Percentiles rank a stretch among this genome's conserved stretches.
Conservation (phyloP, 2,113 vertebrate species). For the Symphodus melops region DNA sequence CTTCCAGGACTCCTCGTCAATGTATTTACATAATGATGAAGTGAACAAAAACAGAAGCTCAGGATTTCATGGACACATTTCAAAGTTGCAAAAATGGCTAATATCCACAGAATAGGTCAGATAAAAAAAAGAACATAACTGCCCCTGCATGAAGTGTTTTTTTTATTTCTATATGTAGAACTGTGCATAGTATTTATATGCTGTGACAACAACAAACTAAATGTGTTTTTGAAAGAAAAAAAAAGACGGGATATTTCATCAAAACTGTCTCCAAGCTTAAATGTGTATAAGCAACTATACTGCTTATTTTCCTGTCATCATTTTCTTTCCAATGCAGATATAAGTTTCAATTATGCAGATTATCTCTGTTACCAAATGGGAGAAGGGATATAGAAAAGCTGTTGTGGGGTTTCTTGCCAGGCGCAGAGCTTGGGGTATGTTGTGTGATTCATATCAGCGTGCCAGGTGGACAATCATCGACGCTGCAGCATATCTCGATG, state of each 20-base stretch:
- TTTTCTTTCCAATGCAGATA: not conserved
- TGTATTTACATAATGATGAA: slow-evolving; percentile 33
- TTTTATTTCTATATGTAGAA: no score
- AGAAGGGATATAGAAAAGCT: slow-evolving; percentile 20
- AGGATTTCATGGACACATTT: slow-evolving; percentile 22
- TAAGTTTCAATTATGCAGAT: slow-evolving; percentile 14
- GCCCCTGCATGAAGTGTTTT: not conserved
- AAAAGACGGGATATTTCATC: not conserved
- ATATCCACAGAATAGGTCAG: slow-evolving; percentile 21
- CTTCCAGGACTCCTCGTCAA: no score
- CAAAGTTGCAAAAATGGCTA: slow-evolving; percentile 20
- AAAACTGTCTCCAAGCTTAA: not conserved
- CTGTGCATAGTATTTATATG: no score
- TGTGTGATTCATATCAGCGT: slow-evolving; percentile 52
- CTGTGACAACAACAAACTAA: not conserved
- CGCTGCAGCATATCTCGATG: slow-evolving; percentile 39
- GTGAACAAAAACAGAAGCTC: slow-evolving; percentile 48
- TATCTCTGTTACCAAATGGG: slow-evolving; percentile 29
- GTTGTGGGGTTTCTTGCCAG: slow-evolving; percentile 26
- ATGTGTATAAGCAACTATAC: not conserved
- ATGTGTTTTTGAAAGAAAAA: not conserved
- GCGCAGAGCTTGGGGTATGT: slow-evolving; percentile 8
- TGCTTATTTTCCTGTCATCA: not conserved
- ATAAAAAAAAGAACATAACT: slow-evolving; percentile 34
- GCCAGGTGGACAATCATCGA: slow-evolving; percentile 30